Evolutionary conservation across 2,888 invertebrate genomes (phyloP), one percentile per base, ranked within the genome.

Genomic region (Aleiodes alternator): DNA sequence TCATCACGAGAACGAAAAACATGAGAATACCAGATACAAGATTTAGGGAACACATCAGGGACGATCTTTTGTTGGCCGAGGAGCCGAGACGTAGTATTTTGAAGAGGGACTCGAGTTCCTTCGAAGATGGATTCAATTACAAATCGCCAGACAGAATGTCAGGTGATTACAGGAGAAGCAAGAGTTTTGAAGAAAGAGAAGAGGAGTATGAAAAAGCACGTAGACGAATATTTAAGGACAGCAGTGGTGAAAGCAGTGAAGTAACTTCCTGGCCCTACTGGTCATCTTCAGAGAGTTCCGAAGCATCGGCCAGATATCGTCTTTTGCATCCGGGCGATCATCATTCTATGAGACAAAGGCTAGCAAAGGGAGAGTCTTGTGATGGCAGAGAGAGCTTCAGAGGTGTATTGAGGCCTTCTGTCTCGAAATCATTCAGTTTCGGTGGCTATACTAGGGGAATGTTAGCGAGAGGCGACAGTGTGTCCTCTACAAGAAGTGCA

Each of bases 101-200:
- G 53, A 96, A 96, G 88, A 92, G 97, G 29, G 96, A 96, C 87
- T 93, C 94, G 12, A 94, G 94, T 81, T 96, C 95, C 43, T 93
- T 64, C 4, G 64, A 64, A 3, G 64, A 64, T 9, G 92, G 93
- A 0, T 87, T 87, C 3, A 86, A 86, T 50, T 88, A 84, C 57
- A 91, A 87, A 87, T 92, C 93, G 78, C 93, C 94, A 0, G 94
- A 95, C 84, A 90, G 94, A 79, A 89, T 92, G 82, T 91, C 90
- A 76, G 92, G 92, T 77, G 91, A 92, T 82, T 93, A 94, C 81
- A 91, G 94, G 74, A 92, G 94, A 78, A 94, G 95, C 89, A 96
- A 96, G 87, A 96, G 97, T 81, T 94, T 97, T 84, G 98, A 98
- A 89, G 97, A 98, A 90, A 92, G 98, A 38, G 96, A 97, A 90